Evolutionary conservation across 1,140 invertebrate genomes (phyloP), one percentile per base, ranked within the genome.

Genomic region (Nixonia krombeini): DNA sequence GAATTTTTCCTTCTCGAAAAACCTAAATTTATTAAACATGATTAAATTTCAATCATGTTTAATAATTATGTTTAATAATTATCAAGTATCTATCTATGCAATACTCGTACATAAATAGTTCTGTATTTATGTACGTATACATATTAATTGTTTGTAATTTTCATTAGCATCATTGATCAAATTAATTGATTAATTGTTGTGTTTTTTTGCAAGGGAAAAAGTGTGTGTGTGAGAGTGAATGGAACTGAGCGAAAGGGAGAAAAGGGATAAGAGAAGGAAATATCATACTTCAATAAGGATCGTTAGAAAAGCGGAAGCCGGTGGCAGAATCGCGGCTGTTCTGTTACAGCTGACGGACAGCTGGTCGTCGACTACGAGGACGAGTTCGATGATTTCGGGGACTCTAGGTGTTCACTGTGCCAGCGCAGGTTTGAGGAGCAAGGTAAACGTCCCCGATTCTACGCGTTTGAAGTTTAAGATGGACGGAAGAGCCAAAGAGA

Each of bases 351-450:
- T 87, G 87, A 89, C 82, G 88, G 88, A 87, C 77, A 86, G 83
- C 85, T 87, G 84, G 86, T 84, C 81, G 69, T 81, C 84, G 85
- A 87, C 87, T 87, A 87, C 86, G 85, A 88, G 87, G 85, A 81
- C 74, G 84, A 85, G 73, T 88, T 87, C 80, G 89, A 90, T 82
- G 88, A 83, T 71, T 85, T 78, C 40, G 82, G 82, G 56, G 82
- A 80, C 71, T 82, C 78, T 69, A 90, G 87, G 86, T 90, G 87
- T 82, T 89, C 88, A 86, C 88, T 91, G 86, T 91, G 90, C 87
- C 90, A 91, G 86, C 89, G 89, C 86, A 89, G 89, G 78, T 91
- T 91, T 89, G 89, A 91, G 83, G 88, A 90, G 86, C 89, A 90
- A 90, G 89, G 89, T 90, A 90, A 86, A 82, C 49, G 52, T 53